Conservation (phyloP, 1,140 invertebrate species). For the Cepaea nemoralis region DNA sequence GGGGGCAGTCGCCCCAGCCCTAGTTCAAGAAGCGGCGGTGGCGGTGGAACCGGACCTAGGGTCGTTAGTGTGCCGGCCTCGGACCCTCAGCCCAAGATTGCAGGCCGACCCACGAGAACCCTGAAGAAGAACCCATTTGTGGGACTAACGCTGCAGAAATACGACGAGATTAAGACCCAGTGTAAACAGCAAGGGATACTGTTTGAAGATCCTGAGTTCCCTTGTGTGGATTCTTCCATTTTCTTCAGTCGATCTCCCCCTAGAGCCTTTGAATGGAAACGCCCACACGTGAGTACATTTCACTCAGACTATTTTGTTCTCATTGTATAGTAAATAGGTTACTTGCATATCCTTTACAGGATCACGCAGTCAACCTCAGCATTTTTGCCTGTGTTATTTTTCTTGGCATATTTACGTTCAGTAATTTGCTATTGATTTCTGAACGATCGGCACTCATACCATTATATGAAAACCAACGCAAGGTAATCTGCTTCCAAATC, state of each 20-base stretch:
- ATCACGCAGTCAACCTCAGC: no score
- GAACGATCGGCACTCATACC: no score
- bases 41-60: conserved; percentile 9
- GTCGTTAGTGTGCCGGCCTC: conserved; percentile 12
- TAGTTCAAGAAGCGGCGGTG: conserved; percentile 34
- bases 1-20: conserved; percentile 7
- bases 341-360: no score
- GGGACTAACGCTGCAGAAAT: conserved; percentile 60
- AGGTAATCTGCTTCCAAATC: no score
- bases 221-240: conserved; percentile 59
- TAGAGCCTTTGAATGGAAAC: conserved; percentile 67
- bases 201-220: conserved; percentile 70
- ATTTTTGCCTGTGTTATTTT: no score
- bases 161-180: conserved; percentile 47
- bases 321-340: no score
- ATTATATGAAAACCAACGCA: no score
- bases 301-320: no score
- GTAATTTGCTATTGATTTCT: no score
- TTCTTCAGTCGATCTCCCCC: conserved; percentile 67
- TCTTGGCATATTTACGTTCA: no score
- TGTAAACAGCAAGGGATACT: conserved; percentile 52
- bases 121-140: conserved; percentile 61
- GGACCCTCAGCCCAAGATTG: conserved; percentile 40
- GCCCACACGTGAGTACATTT: conserved; percentile 61
- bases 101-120: conserved; percentile 52